These are phyloP conservation scores for Chelonia mydas DNA, from an alignment of 2,797 vertebrate species.

Conservation along the genomic window DNA sequence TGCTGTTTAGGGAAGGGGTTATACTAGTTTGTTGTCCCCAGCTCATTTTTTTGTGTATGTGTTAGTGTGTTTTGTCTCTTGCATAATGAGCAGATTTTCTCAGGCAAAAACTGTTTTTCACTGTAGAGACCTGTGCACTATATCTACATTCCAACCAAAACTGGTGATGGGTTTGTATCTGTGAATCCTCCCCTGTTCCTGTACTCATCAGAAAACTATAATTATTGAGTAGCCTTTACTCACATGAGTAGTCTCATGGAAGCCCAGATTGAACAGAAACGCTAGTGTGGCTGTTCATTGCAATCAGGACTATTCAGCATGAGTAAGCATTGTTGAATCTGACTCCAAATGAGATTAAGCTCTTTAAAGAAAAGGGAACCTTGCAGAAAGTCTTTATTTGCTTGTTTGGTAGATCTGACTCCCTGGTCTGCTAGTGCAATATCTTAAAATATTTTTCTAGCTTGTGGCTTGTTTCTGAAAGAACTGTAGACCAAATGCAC, in stretches of 20 bases:
- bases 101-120: not conserved
- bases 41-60: constrained; percentile 15
- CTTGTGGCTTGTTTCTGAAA: not conserved
- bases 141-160: not conserved
- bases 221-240: too few species aligned
- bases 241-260: not conserved
- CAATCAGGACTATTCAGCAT: not conserved
- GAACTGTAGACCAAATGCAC: not conserved
- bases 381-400: not conserved
- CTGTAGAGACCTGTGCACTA: not conserved
- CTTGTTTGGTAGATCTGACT: not conserved
- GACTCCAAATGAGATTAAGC: not conserved
- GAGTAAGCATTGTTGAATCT: not conserved
- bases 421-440: not conserved
- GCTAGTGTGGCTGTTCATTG: not conserved
- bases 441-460: not conserved
- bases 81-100: not conserved
- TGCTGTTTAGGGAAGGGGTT: constrained; percentile 58
- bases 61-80: constrained; percentile 45
- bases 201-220: too few species aligned
- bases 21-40: constrained; percentile 34
- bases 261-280: not conserved
- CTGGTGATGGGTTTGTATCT: not conserved
- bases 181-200: not conserved
- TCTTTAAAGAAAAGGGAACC: not conserved